These are phyloP conservation scores for Schrankia costaestrigalis DNA, from an alignment of 2,888 invertebrate genomes.

Conservation along the genomic window DNA sequence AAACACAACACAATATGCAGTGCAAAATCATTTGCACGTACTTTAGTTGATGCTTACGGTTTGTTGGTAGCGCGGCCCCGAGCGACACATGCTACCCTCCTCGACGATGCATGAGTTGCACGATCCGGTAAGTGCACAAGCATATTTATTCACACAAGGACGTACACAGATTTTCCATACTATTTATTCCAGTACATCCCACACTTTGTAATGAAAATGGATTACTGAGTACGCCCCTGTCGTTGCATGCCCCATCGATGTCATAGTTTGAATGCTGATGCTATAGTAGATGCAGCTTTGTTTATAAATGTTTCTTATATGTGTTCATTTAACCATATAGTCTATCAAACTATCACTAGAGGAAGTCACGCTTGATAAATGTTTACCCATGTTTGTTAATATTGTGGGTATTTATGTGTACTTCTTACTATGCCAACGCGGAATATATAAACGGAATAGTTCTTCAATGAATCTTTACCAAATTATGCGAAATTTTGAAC, in stretches of 20 bases:
- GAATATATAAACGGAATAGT: conserved; percentile 10
- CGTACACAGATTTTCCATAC: conserved; percentile 31
- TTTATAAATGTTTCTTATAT: conserved; percentile 33
- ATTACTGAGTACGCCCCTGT: conserved; percentile 34
- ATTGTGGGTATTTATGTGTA: conserved; percentile 7
- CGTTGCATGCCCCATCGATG: conserved; percentile 46
- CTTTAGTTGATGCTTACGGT: conserved; percentile 55
- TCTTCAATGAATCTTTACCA: conserved; percentile 13
- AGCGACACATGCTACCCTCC: conserved; percentile 78
- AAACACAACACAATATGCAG: conserved; percentile 1
- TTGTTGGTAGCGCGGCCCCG: conserved; percentile 74
- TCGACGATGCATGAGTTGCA: conserved; percentile 81
- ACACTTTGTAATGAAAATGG: conserved; percentile 4
- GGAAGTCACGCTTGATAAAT: conserved; percentile 18
- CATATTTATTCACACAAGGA: conserved; percentile 29
- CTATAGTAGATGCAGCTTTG: conserved; percentile 52
- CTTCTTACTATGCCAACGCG: conserved; percentile 12
- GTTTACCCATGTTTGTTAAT: conserved; percentile 7
- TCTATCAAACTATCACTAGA: conserved; percentile 18
- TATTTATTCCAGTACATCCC: not conserved
- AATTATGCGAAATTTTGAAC: not conserved
- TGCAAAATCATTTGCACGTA: conserved; percentile 23
- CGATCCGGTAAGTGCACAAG: conserved; percentile 78
- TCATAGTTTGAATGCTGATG: conserved; percentile 53
- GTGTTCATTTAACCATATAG: conserved; percentile 24